Evolutionary conservation across 1,140 invertebrate species (phyloP).

Genomic region (Chironomus tepperi): DNA sequence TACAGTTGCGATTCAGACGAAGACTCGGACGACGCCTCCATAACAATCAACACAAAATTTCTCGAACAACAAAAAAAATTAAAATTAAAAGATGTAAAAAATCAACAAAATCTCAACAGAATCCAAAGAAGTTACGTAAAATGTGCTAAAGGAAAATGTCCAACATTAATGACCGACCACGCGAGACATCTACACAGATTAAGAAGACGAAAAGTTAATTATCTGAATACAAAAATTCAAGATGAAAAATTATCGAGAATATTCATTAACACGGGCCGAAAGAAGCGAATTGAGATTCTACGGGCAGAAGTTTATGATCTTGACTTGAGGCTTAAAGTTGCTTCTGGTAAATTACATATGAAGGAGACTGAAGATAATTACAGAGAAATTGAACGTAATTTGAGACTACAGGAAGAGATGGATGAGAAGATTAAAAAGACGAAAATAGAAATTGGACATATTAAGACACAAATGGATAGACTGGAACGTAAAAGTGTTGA

Average conservation of each 20-base stretch:
- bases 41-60: neutral
- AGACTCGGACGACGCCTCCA: too few relatives aligned
- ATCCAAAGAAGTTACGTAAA: neutral
- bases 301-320: conserved; percentile 35
- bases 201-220: neutral
- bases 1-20: too few relatives aligned
- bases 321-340: conserved; percentile 37
- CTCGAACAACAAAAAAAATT: neutral
- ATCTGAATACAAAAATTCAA: neutral
- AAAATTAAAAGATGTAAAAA: neutral
- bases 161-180: neutral
- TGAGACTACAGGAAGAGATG: conserved; percentile 34
- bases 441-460: conserved; percentile 32
- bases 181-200: neutral
- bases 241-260: neutral
- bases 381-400: conserved; percentile 31
- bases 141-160: conserved; percentile 8
- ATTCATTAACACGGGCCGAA: neutral
- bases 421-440: conserved; percentile 30
- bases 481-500: conserved; percentile 33
- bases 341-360: conserved; percentile 29
- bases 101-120: neutral
- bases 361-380: conserved; percentile 28
- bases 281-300: conserved; percentile 30
- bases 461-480: conserved; percentile 33